Conservation (phyloP, 2,888 invertebrate genomes). For the Saturnia japonica region DNA sequence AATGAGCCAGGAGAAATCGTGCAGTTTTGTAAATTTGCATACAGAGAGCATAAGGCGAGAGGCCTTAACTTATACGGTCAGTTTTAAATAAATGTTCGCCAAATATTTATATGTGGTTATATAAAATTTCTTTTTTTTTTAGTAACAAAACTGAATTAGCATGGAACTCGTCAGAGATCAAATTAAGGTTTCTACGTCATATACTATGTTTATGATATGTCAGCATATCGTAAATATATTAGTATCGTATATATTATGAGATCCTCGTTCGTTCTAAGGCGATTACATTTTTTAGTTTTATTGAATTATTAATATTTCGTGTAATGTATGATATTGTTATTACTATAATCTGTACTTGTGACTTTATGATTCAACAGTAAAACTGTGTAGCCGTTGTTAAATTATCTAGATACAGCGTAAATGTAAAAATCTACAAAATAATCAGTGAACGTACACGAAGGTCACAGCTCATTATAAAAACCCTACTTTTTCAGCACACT, state of each 20-base stretch:
- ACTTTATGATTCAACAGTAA: slow-evolving; percentile 5
- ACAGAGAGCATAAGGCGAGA: slow-evolving; percentile 18
- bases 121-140: slow-evolving; percentile 2
- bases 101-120: slow-evolving; percentile 1
- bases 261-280: neutral
- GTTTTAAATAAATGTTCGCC: neutral
- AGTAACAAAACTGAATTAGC: neutral
- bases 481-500: slow-evolving; percentile 45
- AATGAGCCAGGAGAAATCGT: slow-evolving; percentile 31
- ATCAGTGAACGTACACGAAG: slow-evolving; percentile 61
- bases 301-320: neutral
- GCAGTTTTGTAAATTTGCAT: slow-evolving; percentile 19
- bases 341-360: neutral
- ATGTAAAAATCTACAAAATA: slow-evolving; percentile 42
- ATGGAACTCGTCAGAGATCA: neutral
- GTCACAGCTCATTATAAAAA: slow-evolving; percentile 52
- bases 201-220: neutral
- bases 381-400: slow-evolving; percentile 13
- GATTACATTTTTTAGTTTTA: neutral
- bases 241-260: neutral
- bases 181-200: neutral
- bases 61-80: slow-evolving; percentile 12
- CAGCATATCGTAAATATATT: too few relatives aligned
- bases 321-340: too few relatives aligned
- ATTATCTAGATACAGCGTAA: slow-evolving; percentile 22